Percentiles rank a stretch among this genome's conserved stretches.
Conservation (phyloP, 1,140 invertebrate genomes). For the Teleogryllus occipitalis region DNA sequence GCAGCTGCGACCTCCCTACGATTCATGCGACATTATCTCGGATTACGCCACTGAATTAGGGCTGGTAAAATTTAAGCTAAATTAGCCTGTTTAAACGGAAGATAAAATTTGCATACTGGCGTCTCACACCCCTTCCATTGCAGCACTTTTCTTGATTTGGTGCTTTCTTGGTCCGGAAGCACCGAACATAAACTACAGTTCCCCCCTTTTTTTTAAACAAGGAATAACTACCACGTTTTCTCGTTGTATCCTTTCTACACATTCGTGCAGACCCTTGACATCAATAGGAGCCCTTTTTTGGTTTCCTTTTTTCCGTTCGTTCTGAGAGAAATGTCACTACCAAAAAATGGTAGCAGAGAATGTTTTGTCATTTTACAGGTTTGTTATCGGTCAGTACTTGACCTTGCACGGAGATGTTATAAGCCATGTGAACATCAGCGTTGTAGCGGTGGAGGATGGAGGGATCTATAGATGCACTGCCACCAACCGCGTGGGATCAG, state of each 20-base stretch:
- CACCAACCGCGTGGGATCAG: constrained; percentile 42
- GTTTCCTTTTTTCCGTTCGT: too few relatives aligned
- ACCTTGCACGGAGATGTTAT: constrained; percentile 41
- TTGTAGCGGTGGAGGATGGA: constrained; percentile 43
- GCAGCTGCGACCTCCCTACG: neutral
- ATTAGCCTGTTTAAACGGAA: neutral
- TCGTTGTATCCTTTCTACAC: too few relatives aligned
- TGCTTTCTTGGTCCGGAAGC: too few relatives aligned
- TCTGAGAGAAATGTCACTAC: too few relatives aligned
- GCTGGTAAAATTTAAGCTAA: neutral
- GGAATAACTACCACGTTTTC: too few relatives aligned
- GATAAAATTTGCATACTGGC: neutral
- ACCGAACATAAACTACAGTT: too few relatives aligned
- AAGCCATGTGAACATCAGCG: constrained; percentile 48
- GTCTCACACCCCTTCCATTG: neutral
- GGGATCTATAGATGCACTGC: constrained; percentile 47
- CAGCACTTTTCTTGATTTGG: neutral
- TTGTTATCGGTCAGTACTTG: constrained; percentile 33
- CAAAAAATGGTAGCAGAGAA: neutral
- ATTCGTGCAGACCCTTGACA: too few relatives aligned
- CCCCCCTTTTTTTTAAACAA: too few relatives aligned
- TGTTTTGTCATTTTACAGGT: constrained; percentile 15
- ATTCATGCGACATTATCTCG: neutral
- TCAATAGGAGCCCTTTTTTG: too few relatives aligned
- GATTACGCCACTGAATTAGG: constrained; percentile 8